A percentile compares a stretch with the other conserved stretches of the same genome.
phyloP scores from a whole-genome alignment of 2,797 vertebrate genomes.

The Siniperca scherzeri region DNA sequence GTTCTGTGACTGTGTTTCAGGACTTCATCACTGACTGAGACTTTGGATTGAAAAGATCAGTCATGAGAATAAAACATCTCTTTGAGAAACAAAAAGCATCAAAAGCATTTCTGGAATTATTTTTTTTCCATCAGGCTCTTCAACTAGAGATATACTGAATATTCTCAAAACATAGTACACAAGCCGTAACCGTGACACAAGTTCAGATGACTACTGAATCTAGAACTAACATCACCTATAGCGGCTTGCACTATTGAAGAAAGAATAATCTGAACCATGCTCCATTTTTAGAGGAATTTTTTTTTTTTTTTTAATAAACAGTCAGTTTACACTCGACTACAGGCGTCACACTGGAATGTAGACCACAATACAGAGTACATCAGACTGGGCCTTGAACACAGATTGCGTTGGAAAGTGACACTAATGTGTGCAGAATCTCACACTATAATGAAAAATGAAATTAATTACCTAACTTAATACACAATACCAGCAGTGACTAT shows the following conservation, averaged over 20 bases:
- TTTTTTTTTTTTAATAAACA: no score
- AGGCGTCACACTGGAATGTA: no score
- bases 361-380: not conserved
- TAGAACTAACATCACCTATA: no score
- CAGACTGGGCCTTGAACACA: not conserved
- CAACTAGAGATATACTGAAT: not conserved
- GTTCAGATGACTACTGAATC: no score
- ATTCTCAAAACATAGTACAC: not conserved
- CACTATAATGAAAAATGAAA: not conserved
- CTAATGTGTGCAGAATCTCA: not conserved
- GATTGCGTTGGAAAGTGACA: not conserved
- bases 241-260: no score
- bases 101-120: not conserved
- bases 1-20: not conserved
- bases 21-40: not conserved
- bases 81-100: not conserved
- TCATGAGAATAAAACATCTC: not conserved
- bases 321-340: no score
- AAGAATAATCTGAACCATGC: no score
- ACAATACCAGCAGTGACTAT: not conserved
- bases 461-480: not conserved
- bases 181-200: no score
- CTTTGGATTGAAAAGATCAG: not conserved
- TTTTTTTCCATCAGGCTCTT: not conserved
- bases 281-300: no score